These are phyloP conservation scores for Oreohelix idahoensis DNA, from an alignment of 1,140 invertebrate genomes.

Conservation along the genomic window DNA sequence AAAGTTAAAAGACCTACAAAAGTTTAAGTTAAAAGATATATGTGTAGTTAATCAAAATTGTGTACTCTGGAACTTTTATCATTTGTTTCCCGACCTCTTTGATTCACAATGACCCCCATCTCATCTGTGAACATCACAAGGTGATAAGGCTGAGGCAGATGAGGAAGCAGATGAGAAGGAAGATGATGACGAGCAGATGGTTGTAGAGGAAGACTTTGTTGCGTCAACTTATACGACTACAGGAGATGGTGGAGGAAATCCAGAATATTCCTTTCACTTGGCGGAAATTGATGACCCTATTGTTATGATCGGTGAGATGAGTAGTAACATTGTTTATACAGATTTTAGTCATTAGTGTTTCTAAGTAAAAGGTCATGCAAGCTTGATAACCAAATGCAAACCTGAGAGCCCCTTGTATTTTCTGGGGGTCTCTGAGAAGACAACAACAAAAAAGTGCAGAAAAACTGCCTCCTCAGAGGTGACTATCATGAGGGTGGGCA, in stretches of 20 bases:
- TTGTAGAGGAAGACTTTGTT: background rate
- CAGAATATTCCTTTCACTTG: conserved; percentile 1
- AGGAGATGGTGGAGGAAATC: conserved; percentile 4
- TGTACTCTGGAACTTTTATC: background rate
- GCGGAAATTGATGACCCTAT: background rate
- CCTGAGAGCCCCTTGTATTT: too few relatives aligned
- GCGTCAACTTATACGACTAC: background rate
- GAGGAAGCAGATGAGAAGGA: background rate
- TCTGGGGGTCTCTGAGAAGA: too few relatives aligned
- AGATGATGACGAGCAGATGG: background rate
- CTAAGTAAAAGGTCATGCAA: too few relatives aligned
- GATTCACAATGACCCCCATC: too few relatives aligned
- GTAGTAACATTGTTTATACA: background rate
- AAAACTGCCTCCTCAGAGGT: too few relatives aligned
- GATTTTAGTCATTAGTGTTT: background rate
- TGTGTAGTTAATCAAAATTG: too few relatives aligned
- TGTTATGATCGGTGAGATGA: background rate
- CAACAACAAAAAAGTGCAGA: too few relatives aligned
- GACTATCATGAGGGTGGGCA: too few relatives aligned
- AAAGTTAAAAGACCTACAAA: too few relatives aligned
- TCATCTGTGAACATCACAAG: background rate
- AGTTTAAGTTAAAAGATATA: too few relatives aligned
- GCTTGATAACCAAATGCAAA: too few relatives aligned
- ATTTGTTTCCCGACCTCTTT: too few relatives aligned
- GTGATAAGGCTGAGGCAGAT: background rate